These are phyloP conservation scores for Staurois parvus DNA, from an alignment of 2,797 vertebrate species.

Conservation along the genomic window DNA sequence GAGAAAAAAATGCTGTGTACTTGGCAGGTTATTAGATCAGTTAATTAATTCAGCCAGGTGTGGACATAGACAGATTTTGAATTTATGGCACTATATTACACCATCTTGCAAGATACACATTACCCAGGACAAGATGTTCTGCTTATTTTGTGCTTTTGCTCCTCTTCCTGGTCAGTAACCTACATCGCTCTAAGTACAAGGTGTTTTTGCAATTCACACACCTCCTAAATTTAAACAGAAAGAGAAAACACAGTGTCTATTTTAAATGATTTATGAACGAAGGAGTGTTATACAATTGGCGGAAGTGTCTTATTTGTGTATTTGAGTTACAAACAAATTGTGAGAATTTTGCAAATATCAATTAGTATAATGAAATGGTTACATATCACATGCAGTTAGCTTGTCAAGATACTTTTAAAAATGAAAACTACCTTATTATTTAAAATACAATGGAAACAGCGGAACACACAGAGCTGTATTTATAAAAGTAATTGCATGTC, in stretches of 20 bases:
- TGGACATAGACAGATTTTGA: neutral
- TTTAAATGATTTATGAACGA: neutral
- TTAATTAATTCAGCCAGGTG: no score
- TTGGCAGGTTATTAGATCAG: no score
- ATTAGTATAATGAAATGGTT: neutral
- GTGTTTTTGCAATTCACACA: neutral
- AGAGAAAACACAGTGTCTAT: no score
- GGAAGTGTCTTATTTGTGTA: neutral
- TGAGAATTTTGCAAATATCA: neutral
- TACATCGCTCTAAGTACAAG: no score
- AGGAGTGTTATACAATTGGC: neutral
- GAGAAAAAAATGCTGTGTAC: no score
- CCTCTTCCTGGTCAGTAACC: neutral
- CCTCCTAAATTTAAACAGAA: neutral
- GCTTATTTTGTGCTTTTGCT: neutral
- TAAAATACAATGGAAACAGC: neutral
- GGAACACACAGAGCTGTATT: no score
- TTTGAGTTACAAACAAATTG: neutral
- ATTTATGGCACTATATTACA: neutral
- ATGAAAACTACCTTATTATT: neutral
- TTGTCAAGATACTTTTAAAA: no score
- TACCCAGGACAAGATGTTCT: conserved; percentile 1
- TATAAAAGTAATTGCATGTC: no score
- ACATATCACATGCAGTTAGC: neutral
- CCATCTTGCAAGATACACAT: neutral